Evolutionary conservation across 1,140 invertebrate genomes (phyloP), one percentile per base, ranked within the genome.

Genomic region (Heliothis virescens): DNA sequence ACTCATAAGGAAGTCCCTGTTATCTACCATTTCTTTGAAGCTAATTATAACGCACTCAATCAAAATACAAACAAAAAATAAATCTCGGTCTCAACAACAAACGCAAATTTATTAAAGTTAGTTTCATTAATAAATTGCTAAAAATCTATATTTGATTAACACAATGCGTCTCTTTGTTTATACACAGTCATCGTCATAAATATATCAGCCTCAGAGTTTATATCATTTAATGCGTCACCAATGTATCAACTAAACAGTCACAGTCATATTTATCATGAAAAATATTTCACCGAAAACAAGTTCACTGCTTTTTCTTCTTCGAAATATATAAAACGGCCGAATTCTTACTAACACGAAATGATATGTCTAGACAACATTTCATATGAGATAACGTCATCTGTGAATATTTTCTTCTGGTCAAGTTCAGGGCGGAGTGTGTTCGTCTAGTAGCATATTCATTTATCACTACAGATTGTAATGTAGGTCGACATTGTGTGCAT

Each of bases 81-180:
- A 65, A 16, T 2, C 16, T 47, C n/a, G 5, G 15, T 18, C 62
- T 47, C 34, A 65, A 47, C 15, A 34, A 65, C n/a, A 41, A 47
- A 62, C n/a, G 15, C 34, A 41, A 63, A 65, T 2, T 65, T 47
- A 15, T 47, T 47, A 65, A 65, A 65, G 12, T 50, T 60, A 50
- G 16, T 69, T 50, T 16, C 34, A 15, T 5, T n/a, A 18, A 34
- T 57, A 16, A 72, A 53, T 47, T 50, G 15, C 7, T 50, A 57
- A 47, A 47, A 10, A 63, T 65, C 34, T 65, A 47, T 41, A 16
- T 65, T 65, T 47, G 15, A 73, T 47, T 59, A 60, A 13, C 11
- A 15, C 21, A 72, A 72, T 34, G 52, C 10, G 13, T 73, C 50
- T 71, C 53, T 73, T 59, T 73, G 71, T 59, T 73, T 59, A n/a